Evolutionary conservation across 2,888 invertebrate species (phyloP).

Genomic region (Lutraria lutraria): DNA sequence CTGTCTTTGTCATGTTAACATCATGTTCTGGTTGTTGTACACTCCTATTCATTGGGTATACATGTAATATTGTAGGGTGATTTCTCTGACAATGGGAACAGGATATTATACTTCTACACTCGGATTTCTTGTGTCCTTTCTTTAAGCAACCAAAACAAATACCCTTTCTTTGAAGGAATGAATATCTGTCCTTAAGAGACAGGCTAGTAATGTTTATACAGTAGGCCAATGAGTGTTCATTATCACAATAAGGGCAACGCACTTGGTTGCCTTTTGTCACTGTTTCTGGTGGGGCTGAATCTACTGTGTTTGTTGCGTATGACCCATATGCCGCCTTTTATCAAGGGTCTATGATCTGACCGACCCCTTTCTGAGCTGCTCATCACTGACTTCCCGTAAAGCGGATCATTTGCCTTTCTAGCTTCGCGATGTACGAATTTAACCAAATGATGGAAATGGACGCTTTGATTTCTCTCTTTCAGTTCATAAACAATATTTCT

Average conservation of each 20-base stretch:
- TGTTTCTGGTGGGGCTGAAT: background rate
- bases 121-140: background rate
- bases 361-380: background rate
- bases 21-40: background rate
- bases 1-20: background rate
- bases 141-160: conserved; percentile 16
- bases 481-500: conserved; percentile 10
- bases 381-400: background rate
- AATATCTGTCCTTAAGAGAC: conserved; percentile 7
- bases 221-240: background rate
- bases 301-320: background rate
- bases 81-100: background rate
- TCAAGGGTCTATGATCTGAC: background rate
- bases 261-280: background rate
- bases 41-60: background rate
- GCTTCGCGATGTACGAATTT: background rate
- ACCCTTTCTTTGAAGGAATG: conserved; percentile 28
- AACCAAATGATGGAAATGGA: background rate
- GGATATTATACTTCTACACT: background rate
- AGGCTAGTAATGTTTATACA: background rate
- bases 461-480: background rate
- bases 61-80: background rate
- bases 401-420: conserved; percentile 22
- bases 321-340: background rate
- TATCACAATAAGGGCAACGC: background rate